Percentiles rank a stretch among this genome's conserved stretches.
Evolutionary conservation across 2,797 vertebrate species (phyloP).

Genomic region (Gambusia yucatana): DNA sequence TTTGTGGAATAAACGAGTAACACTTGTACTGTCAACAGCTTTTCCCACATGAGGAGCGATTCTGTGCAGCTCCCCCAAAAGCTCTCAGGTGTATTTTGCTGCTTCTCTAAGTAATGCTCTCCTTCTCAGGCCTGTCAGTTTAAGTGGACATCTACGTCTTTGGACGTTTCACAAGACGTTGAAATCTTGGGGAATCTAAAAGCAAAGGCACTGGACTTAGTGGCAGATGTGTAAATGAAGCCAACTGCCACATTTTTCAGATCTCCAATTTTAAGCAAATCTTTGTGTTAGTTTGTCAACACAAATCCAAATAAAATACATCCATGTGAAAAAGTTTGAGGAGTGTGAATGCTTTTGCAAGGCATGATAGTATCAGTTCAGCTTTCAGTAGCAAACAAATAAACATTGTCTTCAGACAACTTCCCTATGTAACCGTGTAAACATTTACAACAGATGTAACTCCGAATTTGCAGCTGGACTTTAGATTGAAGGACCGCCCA

Average conservation of each 20-base stretch:
- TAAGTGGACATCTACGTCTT: background rate
- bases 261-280: background rate
- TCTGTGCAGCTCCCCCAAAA: background rate
- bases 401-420: background rate
- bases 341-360: background rate
- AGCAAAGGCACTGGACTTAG: background rate
- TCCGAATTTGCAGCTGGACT: conserved; percentile 10
- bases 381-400: background rate
- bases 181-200: background rate
- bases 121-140: background rate
- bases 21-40: background rate
- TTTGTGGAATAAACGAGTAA: background rate
- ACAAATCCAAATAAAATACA: background rate
- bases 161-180: background rate
- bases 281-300: background rate
- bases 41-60: background rate
- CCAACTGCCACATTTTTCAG: background rate
- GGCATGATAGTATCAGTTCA: background rate
- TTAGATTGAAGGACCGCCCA: background rate
- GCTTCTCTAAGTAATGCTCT: background rate
- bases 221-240: background rate
- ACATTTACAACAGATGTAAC: background rate
- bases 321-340: background rate
- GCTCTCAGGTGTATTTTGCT: background rate
- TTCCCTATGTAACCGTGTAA: background rate